These are phyloP conservation scores for Cichladusa arquata DNA, from an alignment of 2,113 vertebrate genomes.

Conservation along the genomic window DNA sequence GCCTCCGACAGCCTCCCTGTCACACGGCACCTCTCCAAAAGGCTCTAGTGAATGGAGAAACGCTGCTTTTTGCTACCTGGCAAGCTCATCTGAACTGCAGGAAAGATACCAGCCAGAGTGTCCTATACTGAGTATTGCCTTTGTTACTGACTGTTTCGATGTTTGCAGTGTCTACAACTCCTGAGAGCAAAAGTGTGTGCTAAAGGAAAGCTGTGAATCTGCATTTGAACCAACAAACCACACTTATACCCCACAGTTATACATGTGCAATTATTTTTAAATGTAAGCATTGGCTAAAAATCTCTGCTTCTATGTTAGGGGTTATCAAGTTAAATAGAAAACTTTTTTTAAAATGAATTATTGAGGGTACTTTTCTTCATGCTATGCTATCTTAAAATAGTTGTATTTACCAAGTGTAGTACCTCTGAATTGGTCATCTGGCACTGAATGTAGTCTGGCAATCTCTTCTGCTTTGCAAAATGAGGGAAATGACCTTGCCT, in stretches of 20 bases:
- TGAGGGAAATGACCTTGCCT: neutral
- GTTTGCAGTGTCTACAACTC: neutral
- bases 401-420: neutral
- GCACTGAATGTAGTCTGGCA: neutral
- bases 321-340: neutral
- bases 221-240: neutral
- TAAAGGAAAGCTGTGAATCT: neutral
- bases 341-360: neutral
- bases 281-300: neutral
- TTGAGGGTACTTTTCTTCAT: neutral
- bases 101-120: neutral
- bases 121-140: accelerated
- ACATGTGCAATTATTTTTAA: neutral
- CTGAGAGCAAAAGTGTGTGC: neutral
- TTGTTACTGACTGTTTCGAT: neutral
- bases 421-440: neutral
- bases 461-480: neutral
- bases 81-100: neutral
- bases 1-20: neutral
- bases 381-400: neutral
- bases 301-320: neutral
- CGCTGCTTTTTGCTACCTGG: neutral
- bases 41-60: neutral
- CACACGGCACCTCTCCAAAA: neutral
- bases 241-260: neutral